Evolutionary conservation across 2,113 vertebrate genomes (phyloP).

Genomic region (Eulacestoma nigropectus): DNA sequence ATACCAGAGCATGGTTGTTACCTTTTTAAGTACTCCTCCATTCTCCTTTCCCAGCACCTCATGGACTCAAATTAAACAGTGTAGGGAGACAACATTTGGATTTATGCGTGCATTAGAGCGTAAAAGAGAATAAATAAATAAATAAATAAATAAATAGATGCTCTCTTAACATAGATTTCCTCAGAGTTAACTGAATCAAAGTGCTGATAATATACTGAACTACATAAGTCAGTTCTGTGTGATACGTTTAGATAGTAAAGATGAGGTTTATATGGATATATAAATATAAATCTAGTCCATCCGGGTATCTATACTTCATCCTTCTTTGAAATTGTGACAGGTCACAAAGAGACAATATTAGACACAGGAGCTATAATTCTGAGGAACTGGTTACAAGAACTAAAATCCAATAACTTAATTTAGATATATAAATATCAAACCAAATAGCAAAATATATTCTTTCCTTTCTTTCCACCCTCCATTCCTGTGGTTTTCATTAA

Average conservation of each 20-base stretch:
- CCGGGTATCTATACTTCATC: not conserved
- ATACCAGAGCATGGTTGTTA: fast-evolving
- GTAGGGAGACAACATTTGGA: not conserved
- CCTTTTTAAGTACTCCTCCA: not conserved
- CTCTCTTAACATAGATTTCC: not conserved
- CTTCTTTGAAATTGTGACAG: not conserved
- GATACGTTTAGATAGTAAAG: not conserved
- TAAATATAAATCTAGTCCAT: not conserved
- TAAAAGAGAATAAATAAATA: not conserved
- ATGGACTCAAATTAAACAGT: not conserved
- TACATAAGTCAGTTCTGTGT: not conserved
- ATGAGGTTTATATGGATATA: not conserved
- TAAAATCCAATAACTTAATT: not conserved
- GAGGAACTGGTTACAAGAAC: not conserved
- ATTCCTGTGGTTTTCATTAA: not conserved
- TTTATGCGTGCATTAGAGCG: not conserved
- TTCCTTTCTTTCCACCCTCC: not conserved
- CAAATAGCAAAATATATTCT: not conserved
- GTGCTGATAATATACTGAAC: not conserved
- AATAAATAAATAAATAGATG: not conserved
- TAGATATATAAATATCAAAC: not conserved
- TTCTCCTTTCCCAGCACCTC: not conserved
- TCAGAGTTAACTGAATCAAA: not conserved
- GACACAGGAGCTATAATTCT: not conserved
- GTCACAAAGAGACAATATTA: not conserved